These are phyloP conservation scores for Phania funesta DNA, from an alignment of 2,888 invertebrate genomes.

Conservation along the genomic window DNA sequence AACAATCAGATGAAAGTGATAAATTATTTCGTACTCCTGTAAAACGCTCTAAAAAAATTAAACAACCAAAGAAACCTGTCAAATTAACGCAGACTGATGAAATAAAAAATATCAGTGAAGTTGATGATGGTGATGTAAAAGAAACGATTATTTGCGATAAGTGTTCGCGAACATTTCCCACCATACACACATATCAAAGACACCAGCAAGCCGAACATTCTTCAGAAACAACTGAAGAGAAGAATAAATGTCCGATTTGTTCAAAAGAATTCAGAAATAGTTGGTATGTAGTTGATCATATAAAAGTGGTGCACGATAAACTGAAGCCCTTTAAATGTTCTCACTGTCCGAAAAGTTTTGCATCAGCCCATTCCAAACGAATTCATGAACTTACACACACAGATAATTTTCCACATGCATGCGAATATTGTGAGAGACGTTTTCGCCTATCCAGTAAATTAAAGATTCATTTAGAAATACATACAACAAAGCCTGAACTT, in stretches of 20 bases:
- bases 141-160: conserved; percentile 40
- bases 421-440: conserved; percentile 51
- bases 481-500: conserved; percentile 54
- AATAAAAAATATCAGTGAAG: not conserved
- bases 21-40: not conserved
- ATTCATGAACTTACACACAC: conserved; percentile 62
- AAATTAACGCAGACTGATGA: not conserved
- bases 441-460: conserved; percentile 57
- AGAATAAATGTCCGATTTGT: conserved; percentile 50
- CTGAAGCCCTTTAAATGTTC: conserved; percentile 62
- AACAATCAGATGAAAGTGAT: conserved; percentile 28
- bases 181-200: conserved; percentile 41
- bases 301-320: conserved; percentile 60
- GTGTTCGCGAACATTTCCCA: conserved; percentile 51
- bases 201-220: conserved; percentile 54
- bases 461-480: conserved; percentile 60
- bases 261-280: conserved; percentile 50
- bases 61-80: conserved; percentile 31
- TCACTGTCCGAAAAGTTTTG: conserved; percentile 55
- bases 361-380: conserved; percentile 45
- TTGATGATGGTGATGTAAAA: conserved; percentile 5
- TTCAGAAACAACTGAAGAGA: conserved; percentile 25
- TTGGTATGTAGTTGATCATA: conserved; percentile 57
- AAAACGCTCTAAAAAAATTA: conserved; percentile 10
- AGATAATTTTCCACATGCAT: conserved; percentile 46